A percentile compares a stretch with the other conserved stretches of the same genome.
These are phyloP conservation scores for Xerus inauris DNA, from an alignment of 2,113 vertebrate species.

Conservation along the genomic window DNA sequence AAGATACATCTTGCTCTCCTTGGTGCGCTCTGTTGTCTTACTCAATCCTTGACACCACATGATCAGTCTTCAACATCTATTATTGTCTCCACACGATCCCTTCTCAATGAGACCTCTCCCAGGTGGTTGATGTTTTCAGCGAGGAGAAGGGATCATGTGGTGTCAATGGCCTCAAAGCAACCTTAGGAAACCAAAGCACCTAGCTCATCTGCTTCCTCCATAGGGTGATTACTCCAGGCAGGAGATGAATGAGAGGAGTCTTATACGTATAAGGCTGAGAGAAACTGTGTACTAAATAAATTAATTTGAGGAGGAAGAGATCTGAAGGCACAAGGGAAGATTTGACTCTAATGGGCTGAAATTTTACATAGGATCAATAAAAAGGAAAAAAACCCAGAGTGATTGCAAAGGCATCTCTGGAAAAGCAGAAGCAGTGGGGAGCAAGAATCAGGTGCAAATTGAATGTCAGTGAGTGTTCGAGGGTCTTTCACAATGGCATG, in stretches of 20 bases:
- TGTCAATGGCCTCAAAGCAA: not conserved
- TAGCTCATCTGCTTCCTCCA: rapidly evolving
- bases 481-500: not conserved
- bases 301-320: not conserved
- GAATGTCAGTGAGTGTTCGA: not conserved
- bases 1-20: not conserved
- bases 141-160: not conserved
- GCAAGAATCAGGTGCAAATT: not conserved
- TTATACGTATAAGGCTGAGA: not conserved
- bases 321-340: not conserved
- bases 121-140: not conserved
- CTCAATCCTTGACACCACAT: too few relatives aligned
- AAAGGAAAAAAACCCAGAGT: not conserved
- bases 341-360: not conserved
- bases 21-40: not conserved
- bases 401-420: not conserved
- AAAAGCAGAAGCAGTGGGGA: not conserved
- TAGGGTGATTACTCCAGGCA: not conserved
- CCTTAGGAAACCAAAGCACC: not conserved
- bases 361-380: not conserved
- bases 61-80: too few relatives aligned
- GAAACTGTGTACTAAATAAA: not conserved
- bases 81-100: too few relatives aligned
- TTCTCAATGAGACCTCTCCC: not conserved
- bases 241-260: not conserved